A percentile compares a stretch with the other conserved stretches of the same genome.
phyloP scores from a whole-genome alignment of 1,140 invertebrate genomes.

The Hirudo medicinalis region DNA sequence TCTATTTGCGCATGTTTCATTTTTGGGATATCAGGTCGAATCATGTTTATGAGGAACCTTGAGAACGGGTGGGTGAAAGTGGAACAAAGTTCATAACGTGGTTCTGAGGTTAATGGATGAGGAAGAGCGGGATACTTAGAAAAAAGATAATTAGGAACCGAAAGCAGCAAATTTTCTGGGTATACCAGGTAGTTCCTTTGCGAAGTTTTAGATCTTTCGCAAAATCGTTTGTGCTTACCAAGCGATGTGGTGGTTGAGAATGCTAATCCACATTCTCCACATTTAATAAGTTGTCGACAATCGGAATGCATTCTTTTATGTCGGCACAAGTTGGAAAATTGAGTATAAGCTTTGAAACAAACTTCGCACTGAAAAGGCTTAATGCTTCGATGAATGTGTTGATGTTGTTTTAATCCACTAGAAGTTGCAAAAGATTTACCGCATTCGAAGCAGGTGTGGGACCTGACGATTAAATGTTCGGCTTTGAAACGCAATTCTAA shows the following conservation, averaged over 20 bases:
- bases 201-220: slow-evolving; percentile 38
- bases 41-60: too few species aligned
- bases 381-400: slow-evolving; percentile 93
- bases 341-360: slow-evolving; percentile 81
- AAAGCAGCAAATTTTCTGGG: too few species aligned
- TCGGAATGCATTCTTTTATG: slow-evolving; percentile 96
- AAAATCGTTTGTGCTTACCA: slow-evolving; percentile 49
- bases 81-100: too few species aligned
- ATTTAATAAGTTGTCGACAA: slow-evolving; percentile 50
- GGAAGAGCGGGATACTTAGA: too few species aligned
- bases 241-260: slow-evolving; percentile 70
- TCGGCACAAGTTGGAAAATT: slow-evolving; percentile 97
- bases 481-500: neutral
- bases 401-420: slow-evolving; percentile 84
- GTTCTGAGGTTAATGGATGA: too few species aligned
- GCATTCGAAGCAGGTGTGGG: slow-evolving; percentile 90
- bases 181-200: too few species aligned
- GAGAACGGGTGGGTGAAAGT: too few species aligned
- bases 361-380: slow-evolving; percentile 77
- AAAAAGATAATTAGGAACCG: too few species aligned
- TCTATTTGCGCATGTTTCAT: neutral
- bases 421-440: slow-evolving; percentile 95
- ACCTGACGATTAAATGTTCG: slow-evolving; percentile 49
- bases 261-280: slow-evolving; percentile 77
- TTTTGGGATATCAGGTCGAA: neutral